Evolutionary conservation across 2,888 invertebrate genomes (phyloP).

Genomic region (Pollenia angustigena): DNA sequence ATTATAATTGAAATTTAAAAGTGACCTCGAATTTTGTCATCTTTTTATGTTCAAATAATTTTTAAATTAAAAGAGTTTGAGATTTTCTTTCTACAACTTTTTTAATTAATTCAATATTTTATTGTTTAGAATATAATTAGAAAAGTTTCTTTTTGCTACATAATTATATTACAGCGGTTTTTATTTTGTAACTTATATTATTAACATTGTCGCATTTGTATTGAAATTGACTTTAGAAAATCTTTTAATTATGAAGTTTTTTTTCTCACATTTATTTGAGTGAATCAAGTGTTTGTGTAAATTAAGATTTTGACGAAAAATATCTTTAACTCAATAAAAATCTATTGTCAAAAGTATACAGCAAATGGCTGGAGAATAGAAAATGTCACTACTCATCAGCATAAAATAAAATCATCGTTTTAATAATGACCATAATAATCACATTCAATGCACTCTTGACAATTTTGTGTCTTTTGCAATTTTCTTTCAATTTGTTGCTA

Average conservation of each 20-base stretch:
- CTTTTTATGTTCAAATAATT: too few relatives aligned
- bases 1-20: too few relatives aligned
- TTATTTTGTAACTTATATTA: constrained; percentile 8
- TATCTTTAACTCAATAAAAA: constrained; percentile 58
- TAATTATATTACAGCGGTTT: constrained; percentile 13
- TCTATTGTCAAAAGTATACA: constrained; percentile 35
- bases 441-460: constrained; percentile 66
- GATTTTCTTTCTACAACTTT: neutral
- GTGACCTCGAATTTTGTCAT: too few relatives aligned
- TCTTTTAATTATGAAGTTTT: constrained; percentile 44
- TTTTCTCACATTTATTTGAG: neutral
- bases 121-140: constrained; percentile 19
- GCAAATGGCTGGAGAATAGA: constrained; percentile 31
- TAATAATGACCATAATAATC: constrained; percentile 65
- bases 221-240: constrained; percentile 32
- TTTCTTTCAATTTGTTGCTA: constrained; percentile 64
- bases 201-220: neutral
- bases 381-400: constrained; percentile 58
- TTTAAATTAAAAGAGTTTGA: neutral
- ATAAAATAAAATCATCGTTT: constrained; percentile 65
- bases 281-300: neutral
- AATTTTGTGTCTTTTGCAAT: constrained; percentile 65
- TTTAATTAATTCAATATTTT: constrained; percentile 34
- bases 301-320: constrained; percentile 13
- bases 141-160: constrained; percentile 36